Evolutionary conservation across 2,797 vertebrate species (phyloP), one percentile per base, ranked within the genome.

Genomic region (Phataginus tetradactyla): DNA sequence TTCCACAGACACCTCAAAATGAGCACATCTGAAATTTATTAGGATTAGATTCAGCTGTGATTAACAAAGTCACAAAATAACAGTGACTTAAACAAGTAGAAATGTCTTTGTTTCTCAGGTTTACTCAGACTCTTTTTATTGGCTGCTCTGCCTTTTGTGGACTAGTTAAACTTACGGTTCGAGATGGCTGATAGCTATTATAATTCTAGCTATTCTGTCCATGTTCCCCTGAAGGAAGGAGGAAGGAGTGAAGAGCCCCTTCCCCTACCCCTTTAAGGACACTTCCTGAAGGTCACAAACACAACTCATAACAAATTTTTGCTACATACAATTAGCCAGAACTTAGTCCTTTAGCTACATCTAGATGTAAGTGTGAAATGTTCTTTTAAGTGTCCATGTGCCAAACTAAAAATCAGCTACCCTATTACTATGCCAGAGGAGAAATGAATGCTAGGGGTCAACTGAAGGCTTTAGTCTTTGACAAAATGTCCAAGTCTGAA

Each of bases 21-120:
- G n/a, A 91, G 34, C 34, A 53, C 6, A 68, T 79, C 42, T 69
- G n/a, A 8, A 74, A 21, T 94, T 92, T 94, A 49, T 85, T 93
- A 64, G 55, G 51, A 63, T 69, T 83, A 71, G 29, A 57, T 45
- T 95, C 20, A 71, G 17, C n/a, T 66, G 12, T 81, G 86, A 74
- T 11, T 86, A 72, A 69, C 42, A 64, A 63, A 89, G 42, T 18
- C 17, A 69, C 17, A 79, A 79, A 91, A 66, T 79, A 83, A 53
- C 25, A 81, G 88, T 80, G 49, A 39, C 23, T 80, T 93, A 34
- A 83, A 83, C 57, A 71, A 69, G 27, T 25, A 80, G 51, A 59
- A 81, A 71, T 91, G 42, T 71, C 11, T 88, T 84, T 75, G 80
- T 64, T 90, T 81, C 5, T 78, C 53, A 25, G 53, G 18, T 53